These are phyloP conservation scores for Chymomyza amoena DNA, from an alignment of 2,888 invertebrate species.

Conservation along the genomic window DNA sequence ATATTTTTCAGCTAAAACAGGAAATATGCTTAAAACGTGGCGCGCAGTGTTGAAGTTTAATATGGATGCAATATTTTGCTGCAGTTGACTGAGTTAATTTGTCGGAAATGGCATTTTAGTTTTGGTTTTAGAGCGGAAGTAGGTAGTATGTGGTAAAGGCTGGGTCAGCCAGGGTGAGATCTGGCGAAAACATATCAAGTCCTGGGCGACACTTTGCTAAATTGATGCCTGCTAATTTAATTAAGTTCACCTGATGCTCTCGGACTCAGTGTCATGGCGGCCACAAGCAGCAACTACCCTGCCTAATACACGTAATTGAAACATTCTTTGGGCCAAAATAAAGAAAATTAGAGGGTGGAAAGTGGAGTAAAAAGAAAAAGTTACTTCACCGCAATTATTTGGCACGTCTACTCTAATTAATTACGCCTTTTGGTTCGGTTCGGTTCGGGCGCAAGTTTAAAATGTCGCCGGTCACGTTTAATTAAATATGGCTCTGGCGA, in stretches of 20 bases:
- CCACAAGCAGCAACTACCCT: neutral
- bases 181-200: slow-evolving; percentile 52
- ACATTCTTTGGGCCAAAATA: slow-evolving; percentile 64
- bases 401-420: slow-evolving; percentile 69
- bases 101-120: slow-evolving; percentile 71
- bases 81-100: slow-evolving; percentile 69
- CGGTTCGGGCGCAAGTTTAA: slow-evolving; percentile 53
- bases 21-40: slow-evolving; percentile 66
- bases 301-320: slow-evolving; percentile 68
- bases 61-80: slow-evolving; percentile 44
- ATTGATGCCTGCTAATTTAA: slow-evolving; percentile 74
- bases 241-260: slow-evolving; percentile 64
- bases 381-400: slow-evolving; percentile 68
- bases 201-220: slow-evolving; percentile 64
- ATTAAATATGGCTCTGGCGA: slow-evolving; percentile 63
- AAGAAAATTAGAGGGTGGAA: slow-evolving; percentile 30
- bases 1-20: slow-evolving; percentile 51
- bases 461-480: slow-evolving; percentile 61
- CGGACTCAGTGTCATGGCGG: slow-evolving; percentile 11
- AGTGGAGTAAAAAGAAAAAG: slow-evolving; percentile 53
- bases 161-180: neutral
- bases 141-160: slow-evolving; percentile 13
- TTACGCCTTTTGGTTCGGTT: slow-evolving; percentile 70
- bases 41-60: slow-evolving; percentile 36
- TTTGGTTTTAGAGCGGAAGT: slow-evolving; percentile 47